Conservation (phyloP, 30 jellyfish, hydroid and myxozoan species). For the Sanderia malayensis region DNA sequence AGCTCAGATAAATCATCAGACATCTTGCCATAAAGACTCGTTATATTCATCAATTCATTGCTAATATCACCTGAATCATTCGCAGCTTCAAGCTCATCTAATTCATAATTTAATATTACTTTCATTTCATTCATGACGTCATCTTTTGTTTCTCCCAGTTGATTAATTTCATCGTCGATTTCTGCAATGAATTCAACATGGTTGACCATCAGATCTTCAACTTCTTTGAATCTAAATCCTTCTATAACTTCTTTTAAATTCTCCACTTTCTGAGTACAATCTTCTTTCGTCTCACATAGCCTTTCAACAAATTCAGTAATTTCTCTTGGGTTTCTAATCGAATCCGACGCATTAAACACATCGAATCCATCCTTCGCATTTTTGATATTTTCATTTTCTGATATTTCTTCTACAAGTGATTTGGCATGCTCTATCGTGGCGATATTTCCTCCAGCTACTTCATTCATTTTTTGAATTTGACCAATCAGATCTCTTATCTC, state of each 20-base stretch:
- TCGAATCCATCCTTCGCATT: not conserved
- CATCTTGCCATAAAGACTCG: not conserved
- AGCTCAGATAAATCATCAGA: not conserved
- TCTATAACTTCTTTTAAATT: no score
- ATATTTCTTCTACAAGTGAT: not conserved
- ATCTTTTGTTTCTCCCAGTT: not conserved
- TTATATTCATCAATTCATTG: not conserved
- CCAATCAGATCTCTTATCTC: not conserved
- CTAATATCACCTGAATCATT: not conserved
- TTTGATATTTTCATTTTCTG: not conserved
- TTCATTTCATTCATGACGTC: not conserved
- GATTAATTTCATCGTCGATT: not conserved
- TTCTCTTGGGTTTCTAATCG: not conserved
- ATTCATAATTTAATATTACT: not conserved
- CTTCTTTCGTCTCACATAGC: not conserved
- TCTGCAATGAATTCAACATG: not conserved
- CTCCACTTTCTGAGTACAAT: not conserved
- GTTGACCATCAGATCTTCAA: not conserved
- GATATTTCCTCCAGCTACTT: not conserved
- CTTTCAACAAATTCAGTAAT: not conserved
- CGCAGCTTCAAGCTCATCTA: not conserved
- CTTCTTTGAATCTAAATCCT: not conserved
- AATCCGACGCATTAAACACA: not conserved
- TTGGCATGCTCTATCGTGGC: not conserved
- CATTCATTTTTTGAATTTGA: not conserved